These are phyloP conservation scores for Quadriops clusia DNA, from an alignment of 2,888 invertebrate genomes.

Conservation along the genomic window DNA sequence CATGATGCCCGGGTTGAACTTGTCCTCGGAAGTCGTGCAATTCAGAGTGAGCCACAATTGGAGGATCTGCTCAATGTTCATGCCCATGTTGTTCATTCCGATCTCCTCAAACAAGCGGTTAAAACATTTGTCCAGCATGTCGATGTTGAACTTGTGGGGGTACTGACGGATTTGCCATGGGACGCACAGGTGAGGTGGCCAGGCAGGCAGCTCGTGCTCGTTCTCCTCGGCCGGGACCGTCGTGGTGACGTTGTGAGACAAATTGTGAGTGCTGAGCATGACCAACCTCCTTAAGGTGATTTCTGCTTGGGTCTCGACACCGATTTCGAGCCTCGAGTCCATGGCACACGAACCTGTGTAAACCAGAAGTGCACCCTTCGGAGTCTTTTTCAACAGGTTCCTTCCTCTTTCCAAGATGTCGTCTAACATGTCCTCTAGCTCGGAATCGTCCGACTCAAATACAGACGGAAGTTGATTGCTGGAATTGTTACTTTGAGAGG, in stretches of 20 bases:
- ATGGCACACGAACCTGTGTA: slow-evolving; percentile 49
- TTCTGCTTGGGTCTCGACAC: slow-evolving; percentile 67
- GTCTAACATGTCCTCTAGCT: slow-evolving; percentile 66
- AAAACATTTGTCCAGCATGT: slow-evolving; percentile 59
- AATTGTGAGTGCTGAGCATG: slow-evolving; percentile 25
- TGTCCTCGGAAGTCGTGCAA: slow-evolving; percentile 37
- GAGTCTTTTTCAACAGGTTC: slow-evolving; percentile 38
- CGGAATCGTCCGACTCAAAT: slow-evolving; percentile 72
- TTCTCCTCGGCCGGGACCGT: slow-evolving; percentile 31
- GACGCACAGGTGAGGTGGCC: slow-evolving; percentile 37
- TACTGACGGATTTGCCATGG: slow-evolving; percentile 41
- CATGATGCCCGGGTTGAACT: slow-evolving; percentile 44
- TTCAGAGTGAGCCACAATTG: slow-evolving; percentile 82
- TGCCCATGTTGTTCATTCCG: slow-evolving; percentile 55
- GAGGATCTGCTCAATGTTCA: slow-evolving; percentile 71
- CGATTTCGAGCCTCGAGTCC: slow-evolving; percentile 68
- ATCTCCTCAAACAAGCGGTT: slow-evolving; percentile 56
- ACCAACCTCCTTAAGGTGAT: slow-evolving; percentile 52
- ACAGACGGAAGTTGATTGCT: slow-evolving; percentile 50
- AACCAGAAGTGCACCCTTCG: slow-evolving; percentile 16
- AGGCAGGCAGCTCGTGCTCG: slow-evolving; percentile 35
- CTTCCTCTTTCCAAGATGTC: slow-evolving; percentile 51
- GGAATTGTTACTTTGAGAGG: slow-evolving; percentile 27
- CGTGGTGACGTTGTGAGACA: slow-evolving; percentile 29
- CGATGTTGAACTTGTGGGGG: slow-evolving; percentile 35